Conservation (phyloP, 2,888 invertebrate genomes). For the Seira ritae region DNA sequence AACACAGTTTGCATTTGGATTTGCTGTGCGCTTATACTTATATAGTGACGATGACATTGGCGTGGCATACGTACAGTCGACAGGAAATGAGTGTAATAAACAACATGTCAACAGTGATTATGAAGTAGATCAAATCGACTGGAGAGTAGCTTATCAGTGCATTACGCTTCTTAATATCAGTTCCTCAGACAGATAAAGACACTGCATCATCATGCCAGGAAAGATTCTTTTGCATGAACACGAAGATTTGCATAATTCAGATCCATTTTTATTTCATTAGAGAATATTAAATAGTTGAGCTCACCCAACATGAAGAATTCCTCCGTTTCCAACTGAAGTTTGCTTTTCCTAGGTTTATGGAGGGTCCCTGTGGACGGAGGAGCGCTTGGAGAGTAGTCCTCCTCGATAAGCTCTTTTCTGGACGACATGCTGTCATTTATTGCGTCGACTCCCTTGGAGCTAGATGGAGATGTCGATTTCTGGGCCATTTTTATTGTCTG, state of each 20-base stretch:
- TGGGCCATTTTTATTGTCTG: neutral
- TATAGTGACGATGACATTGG: too few relatives aligned
- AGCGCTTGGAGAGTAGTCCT: conserved; percentile 67
- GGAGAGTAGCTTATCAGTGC: neutral
- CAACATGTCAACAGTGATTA: conserved; percentile 45
- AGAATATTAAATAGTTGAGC: neutral
- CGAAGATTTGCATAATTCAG: too few relatives aligned
- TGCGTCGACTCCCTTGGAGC: neutral
- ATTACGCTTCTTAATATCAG: neutral
- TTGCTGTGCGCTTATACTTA: too few relatives aligned
- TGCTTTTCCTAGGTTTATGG: conserved; percentile 59
- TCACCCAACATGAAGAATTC: conserved; percentile 23
- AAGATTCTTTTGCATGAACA: neutral
- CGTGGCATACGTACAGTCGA: neutral
- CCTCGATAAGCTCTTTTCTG: conserved; percentile 47
- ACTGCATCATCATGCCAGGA: neutral
- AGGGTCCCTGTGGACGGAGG: conserved; percentile 66
- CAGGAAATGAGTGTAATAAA: conserved; percentile 49
- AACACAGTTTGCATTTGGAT: neutral
- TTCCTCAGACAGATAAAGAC: neutral
- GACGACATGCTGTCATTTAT: conserved; percentile 43
- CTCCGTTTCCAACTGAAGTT: conserved; percentile 51
- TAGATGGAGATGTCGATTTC: conserved; percentile 35
- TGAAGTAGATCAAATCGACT: conserved; percentile 9
- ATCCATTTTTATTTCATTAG: too few relatives aligned